phyloP scores from a whole-genome alignment of 2,888 invertebrate species.

The Dasysyrphus tricinctus region DNA sequence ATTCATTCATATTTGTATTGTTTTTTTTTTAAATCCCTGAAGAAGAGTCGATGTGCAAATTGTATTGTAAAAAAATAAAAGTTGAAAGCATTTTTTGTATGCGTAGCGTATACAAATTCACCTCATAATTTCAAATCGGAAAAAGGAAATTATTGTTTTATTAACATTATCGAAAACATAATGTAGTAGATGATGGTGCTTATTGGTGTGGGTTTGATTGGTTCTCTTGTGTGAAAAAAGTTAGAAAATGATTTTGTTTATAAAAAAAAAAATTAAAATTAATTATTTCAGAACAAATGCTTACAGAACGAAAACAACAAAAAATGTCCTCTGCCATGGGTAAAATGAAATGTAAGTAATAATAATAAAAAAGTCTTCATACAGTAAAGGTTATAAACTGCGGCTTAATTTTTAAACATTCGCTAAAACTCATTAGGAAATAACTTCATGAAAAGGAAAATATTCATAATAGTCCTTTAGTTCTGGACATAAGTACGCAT shows the following conservation, averaged over 20 bases:
- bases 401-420: neutral
- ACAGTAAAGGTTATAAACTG: neutral
- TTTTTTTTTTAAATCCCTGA: slow-evolving; percentile 25
- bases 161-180: slow-evolving; percentile 3
- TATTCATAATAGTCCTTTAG: neutral
- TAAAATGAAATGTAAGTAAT: slow-evolving; percentile 57
- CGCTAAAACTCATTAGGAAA: neutral
- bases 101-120: neutral
- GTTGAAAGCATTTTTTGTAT: slow-evolving; percentile 4
- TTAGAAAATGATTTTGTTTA: neutral
- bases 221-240: neutral
- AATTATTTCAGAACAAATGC: slow-evolving; percentile 63
- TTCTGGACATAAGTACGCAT: too few relatives aligned
- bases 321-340: slow-evolving; percentile 18
- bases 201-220: slow-evolving; percentile 38
- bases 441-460: neutral
- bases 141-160: neutral
- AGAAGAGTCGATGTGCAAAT: slow-evolving; percentile 72
- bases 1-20: slow-evolving; percentile 25
- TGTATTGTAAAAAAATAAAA: slow-evolving; percentile 50
- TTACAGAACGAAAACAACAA: slow-evolving; percentile 34
- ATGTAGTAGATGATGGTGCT: slow-evolving; percentile 14
- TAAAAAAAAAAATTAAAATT: slow-evolving; percentile 7
- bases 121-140: neutral
- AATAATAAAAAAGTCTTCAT: neutral